Percentiles rank a stretch among this genome's conserved stretches.
These are phyloP conservation scores for Channa maculata DNA, from an alignment of 2,113 vertebrate species.

Conservation along the genomic window DNA sequence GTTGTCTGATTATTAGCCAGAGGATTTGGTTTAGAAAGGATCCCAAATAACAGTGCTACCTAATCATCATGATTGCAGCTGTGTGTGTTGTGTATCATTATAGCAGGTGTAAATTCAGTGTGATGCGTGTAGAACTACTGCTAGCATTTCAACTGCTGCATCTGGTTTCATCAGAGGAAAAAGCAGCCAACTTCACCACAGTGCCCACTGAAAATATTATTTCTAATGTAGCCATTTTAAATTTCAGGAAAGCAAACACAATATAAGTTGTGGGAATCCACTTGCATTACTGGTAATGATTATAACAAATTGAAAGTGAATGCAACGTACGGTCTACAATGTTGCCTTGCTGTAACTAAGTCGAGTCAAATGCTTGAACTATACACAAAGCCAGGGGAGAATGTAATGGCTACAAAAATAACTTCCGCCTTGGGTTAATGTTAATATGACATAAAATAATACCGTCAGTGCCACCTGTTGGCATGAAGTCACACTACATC, in stretches of 20 bases:
- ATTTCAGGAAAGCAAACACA: background rate
- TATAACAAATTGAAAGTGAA: background rate
- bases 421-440: background rate
- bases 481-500: slow-evolving; percentile 6
- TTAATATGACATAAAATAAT: background rate
- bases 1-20: slow-evolving; percentile 55
- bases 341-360: background rate
- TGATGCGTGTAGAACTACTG: background rate
- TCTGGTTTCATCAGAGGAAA: no score
- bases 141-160: no score
- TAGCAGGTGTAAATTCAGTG: background rate
- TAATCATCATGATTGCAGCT: background rate
- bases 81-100: background rate
- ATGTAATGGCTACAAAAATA: no score
- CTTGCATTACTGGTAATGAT: background rate
- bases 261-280: background rate
- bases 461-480: slow-evolving; percentile 54
- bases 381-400: background rate
- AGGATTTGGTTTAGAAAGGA: slow-evolving; percentile 14
- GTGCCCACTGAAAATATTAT: background rate
- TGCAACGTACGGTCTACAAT: background rate
- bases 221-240: no score
- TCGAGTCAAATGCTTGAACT: background rate
- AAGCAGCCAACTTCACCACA: no score
- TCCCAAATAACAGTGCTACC: background rate